phyloP scores from a whole-genome alignment of 2,113 vertebrate species.

The Ochotona curzoniae region DNA sequence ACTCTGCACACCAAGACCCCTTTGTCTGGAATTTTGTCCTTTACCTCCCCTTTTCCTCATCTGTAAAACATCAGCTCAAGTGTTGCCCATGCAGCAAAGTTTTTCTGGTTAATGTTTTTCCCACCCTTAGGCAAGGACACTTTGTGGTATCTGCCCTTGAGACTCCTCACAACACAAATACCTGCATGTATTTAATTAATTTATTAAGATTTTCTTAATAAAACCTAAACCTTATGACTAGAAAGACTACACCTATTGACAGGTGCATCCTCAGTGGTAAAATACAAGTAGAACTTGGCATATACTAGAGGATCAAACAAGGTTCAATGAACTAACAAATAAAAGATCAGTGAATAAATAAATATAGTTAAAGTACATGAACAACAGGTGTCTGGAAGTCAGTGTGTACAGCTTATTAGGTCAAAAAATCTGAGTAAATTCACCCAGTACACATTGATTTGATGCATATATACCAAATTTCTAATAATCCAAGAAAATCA shows the following conservation, averaged over 20 bases:
- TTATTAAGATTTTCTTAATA: not conserved
- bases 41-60: not conserved
- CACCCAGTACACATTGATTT: not conserved
- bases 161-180: not conserved
- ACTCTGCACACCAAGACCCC: not conserved
- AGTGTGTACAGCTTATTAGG: not conserved
- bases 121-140: not conserved
- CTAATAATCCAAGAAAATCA: not conserved
- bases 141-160: not conserved
- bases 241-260: not conserved
- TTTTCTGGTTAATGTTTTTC: not conserved
- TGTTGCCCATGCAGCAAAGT: not conserved
- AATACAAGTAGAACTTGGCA: not conserved
- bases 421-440: conserved; percentile 1
- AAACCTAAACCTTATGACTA: not conserved
- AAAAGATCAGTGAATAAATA: not conserved
- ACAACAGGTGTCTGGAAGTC: conserved; percentile 21
- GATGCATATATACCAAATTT: not conserved
- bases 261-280: not conserved
- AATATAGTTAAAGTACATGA: not conserved
- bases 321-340: not conserved
- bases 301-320: not conserved
- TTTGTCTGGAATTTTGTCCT: not conserved
- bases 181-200: not conserved
- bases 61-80: conserved; percentile 1